Evolutionary conservation across 2,888 invertebrate species (phyloP), one percentile per base, ranked within the genome.

Genomic region (Leucophenga maculata): DNA sequence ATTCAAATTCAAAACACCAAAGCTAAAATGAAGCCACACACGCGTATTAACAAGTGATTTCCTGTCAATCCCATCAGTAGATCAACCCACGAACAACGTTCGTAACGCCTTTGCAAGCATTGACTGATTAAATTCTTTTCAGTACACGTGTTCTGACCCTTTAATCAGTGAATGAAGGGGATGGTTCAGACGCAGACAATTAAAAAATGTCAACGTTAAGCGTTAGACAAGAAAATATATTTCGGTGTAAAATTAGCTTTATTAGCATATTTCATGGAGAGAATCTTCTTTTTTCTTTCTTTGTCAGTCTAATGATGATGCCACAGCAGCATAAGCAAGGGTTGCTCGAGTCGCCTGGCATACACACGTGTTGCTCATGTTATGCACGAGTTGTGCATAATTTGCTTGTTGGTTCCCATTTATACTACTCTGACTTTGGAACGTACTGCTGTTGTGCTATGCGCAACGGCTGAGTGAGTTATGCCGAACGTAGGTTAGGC

Each of bases 241-340:
- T n/a, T 6, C 18, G 11, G 69, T 74, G 72, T 71, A 70, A 75
- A 78, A 82, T 78, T 82, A 80, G 77, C 83, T 80, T 82, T 77
- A 82, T 80, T 80, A 82, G 83, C 83, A 72, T 54, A 71, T 39
- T 39, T 39, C 11, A 39, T n/a, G n/a, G n/a, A n/a, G n/a, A n/a
- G n/a, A n/a, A n/a, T n/a, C 39, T 8, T 6, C 39, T 1, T 52
- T 64, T 67, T 59, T 60, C 69, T 69, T 69, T 22, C 14, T 20
- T 26, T 26, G n/a, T n/a, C n/a, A n/a, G n/a, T n/a, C n/a, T n/a
- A n/a, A n/a, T n/a, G n/a, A n/a, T n/a, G 4, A 26, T 26, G 4
- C 4, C 26, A 4, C 4, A 26, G 26, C 57, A 57, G 20, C n/a
- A 6, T n/a, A n/a, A 6, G 18, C 16, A 50, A 50, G 50, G 50